phyloP scores from a whole-genome alignment of 2,797 vertebrate species.

The Sebastes oblongus region DNA sequence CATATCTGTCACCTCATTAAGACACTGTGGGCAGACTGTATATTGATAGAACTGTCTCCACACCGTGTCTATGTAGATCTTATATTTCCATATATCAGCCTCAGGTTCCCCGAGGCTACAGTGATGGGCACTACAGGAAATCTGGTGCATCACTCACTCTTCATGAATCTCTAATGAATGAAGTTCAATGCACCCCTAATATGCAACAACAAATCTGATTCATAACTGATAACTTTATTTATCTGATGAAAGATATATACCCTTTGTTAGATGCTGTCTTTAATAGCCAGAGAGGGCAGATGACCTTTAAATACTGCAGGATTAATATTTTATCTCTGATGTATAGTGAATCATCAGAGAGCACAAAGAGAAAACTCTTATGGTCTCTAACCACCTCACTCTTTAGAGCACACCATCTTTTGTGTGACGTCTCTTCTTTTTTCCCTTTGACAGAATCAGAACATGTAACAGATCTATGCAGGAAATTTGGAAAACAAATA shows the following conservation, averaged over 20 bases:
- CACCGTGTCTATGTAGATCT: not conserved
- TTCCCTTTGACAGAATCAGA: not conserved
- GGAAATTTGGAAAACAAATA: not conserved
- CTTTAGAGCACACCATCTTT: not conserved
- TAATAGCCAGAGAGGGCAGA: constrained; percentile 1
- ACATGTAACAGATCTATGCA: too few species aligned
- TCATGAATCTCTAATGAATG: not conserved
- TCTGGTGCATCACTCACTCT: constrained; percentile 17
- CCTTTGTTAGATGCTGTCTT: not conserved
- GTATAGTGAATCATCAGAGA: not conserved
- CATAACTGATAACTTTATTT: constrained; percentile 1
- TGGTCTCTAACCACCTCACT: not conserved
- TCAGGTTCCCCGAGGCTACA: not conserved
- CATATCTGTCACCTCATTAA: not conserved
- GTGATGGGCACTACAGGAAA: not conserved
- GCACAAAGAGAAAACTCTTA: not conserved
- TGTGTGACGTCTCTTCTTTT: not conserved
- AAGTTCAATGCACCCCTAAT: not conserved
- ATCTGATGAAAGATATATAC: constrained; percentile 6
- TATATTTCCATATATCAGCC: not conserved
- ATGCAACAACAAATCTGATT: constrained; percentile 7
- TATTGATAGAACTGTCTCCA: constrained; percentile 23
- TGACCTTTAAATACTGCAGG: constrained; percentile 8
- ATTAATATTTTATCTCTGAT: constrained; percentile 12
- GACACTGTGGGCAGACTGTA: not conserved